Conservation (phyloP, 1,140 invertebrate genomes). For the Pseudomyrmex cubaensis region DNA sequence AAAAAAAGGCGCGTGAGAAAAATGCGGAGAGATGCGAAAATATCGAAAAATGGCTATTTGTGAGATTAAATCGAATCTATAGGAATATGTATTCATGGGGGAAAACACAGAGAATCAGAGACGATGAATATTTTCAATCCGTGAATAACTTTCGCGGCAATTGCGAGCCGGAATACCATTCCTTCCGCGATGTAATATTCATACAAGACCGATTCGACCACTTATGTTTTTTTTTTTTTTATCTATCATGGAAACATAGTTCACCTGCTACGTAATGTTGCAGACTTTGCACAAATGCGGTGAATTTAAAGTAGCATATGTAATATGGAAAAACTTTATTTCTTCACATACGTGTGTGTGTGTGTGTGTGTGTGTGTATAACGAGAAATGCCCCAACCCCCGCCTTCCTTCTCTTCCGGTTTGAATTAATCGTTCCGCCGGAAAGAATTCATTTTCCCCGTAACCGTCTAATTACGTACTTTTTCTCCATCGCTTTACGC, state of each 20-base stretch:
- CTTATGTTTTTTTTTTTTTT: no score
- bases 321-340: neutral
- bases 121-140: constrained; percentile 9
- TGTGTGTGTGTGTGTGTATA: neutral
- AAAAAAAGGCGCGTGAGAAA: neutral
- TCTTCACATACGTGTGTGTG: no score
- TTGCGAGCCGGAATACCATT: no score
- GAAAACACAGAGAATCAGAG: neutral
- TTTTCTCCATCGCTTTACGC: constrained; percentile 42
- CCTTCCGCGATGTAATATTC: no score
- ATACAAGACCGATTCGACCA: no score
- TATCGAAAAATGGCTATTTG: neutral
- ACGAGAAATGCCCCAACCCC: constrained; percentile 12
- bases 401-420: neutral
- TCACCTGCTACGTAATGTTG: no score
- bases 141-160: no score
- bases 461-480: constrained; percentile 76
- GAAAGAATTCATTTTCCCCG: constrained; percentile 75
- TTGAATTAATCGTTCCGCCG: constrained; percentile 75
- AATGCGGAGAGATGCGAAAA: neutral
- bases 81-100: neutral
- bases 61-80: constrained; percentile 7
- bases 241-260: no score
- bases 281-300: no score
- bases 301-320: neutral